Conservation (phyloP, 2,113 vertebrate species). For the Hemiprocne comata region DNA sequence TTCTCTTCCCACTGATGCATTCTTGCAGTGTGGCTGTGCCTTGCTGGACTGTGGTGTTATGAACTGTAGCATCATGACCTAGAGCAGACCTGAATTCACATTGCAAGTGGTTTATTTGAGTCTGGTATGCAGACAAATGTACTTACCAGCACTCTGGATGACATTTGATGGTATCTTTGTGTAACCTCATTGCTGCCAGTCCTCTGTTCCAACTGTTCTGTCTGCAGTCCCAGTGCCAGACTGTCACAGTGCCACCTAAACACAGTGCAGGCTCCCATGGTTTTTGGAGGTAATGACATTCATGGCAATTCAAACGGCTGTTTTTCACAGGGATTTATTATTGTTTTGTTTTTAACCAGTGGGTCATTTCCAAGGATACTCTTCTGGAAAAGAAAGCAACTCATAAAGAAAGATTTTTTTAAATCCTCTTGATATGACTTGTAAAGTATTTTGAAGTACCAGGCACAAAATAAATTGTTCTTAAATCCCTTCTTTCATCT, state of each 20-base stretch:
- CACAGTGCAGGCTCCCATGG: background rate
- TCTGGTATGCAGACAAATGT: background rate
- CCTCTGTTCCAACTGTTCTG: background rate
- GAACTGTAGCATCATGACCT: background rate
- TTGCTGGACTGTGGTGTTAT: background rate
- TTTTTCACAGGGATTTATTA: slow-evolving; percentile 35
- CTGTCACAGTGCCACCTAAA: background rate
- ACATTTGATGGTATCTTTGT: background rate
- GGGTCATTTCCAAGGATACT: slow-evolving; percentile 68
- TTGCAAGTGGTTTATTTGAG: background rate
- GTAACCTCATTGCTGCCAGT: background rate
- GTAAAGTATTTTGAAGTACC: slow-evolving; percentile 38
- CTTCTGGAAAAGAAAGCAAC: slow-evolving; percentile 39
- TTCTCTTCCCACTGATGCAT: background rate
- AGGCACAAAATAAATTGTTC: slow-evolving; percentile 20
- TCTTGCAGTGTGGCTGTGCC: rapidly evolving
- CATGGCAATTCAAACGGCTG: background rate
- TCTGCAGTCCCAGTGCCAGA: background rate
- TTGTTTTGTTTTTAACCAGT: slow-evolving; percentile 37
- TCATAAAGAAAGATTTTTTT: slow-evolving; percentile 25
- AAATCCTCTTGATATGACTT: slow-evolving; percentile 27
- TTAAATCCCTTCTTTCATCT: slow-evolving; percentile 30
- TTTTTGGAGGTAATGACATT: background rate
- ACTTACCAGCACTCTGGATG: background rate
- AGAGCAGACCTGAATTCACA: background rate